Base-by-base conservation (phyloP, 2,888 invertebrate species). In the Glyphotaelius pellucidus region DNA sequence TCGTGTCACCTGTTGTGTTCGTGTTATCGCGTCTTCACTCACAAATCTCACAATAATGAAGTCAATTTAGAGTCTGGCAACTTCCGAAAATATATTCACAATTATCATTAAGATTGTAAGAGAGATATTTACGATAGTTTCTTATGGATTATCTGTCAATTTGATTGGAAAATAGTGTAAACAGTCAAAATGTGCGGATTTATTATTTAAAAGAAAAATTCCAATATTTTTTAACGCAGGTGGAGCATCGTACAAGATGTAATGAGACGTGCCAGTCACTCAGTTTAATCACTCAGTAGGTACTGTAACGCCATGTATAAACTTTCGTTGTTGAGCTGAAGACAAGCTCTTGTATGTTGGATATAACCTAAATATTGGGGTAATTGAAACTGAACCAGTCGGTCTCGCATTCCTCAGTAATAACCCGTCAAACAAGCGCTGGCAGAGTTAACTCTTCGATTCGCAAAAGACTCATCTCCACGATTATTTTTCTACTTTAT, bases 31-130 rank as follows among this genome's bases (percentile, higher is more conserved):
- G 84, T 84, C 32, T 84, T 84, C 32, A 35, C 84, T 84, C 25
- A 84, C 84, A 25, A 84, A 19, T 25, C 84, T 84, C 25, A 84
- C 84, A 25, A 84, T 86, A 86, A 86, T 42, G 47, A 86, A 86
- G 86, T 19, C 86, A 86, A 86, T 86, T 86, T 30, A 86, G 14
- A 86, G 38, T 86, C 86, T 30, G 47, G 42, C 86, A 86, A 86
- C 86, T 86, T 86, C 86, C 86, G 86, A 86, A 86, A 86, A 86
- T 86, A 47, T 86, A 47, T 86, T 86, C 52, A n/a, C 47, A 86
- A 86, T 86, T 52, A 31, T 86, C 86, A 42, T 86, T 86, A 52
- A 86, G 86, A 86, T 86, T 86, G 52, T 42, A 52, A 30, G 30
- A 47, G n/a, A 42, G 86, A 86, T 86, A 42, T n/a, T 86, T 30